These are phyloP conservation scores for Rhodophaea formosa DNA, from an alignment of 2,888 invertebrate genomes.

Conservation along the genomic window DNA sequence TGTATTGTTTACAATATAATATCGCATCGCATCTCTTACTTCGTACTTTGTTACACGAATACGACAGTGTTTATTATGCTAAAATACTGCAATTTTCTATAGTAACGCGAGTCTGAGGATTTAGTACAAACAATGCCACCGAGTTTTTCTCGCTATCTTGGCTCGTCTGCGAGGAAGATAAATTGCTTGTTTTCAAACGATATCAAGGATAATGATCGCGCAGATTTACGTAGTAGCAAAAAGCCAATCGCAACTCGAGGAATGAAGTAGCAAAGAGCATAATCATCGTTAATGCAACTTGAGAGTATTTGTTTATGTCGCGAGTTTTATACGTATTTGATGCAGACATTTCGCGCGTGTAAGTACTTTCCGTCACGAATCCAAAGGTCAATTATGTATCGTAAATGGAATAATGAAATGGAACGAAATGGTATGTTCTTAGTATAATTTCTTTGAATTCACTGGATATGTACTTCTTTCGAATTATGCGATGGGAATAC, in stretches of 20 bases:
- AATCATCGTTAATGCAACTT: conserved; percentile 4
- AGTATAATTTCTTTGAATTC: not conserved
- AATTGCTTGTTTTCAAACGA: conserved; percentile 10
- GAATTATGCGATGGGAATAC: too few relatives aligned
- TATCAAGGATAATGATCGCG: conserved; percentile 16
- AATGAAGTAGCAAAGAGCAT: not conserved
- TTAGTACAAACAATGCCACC: not conserved
- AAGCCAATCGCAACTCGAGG: not conserved
- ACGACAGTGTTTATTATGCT: conserved; percentile 1
- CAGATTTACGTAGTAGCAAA: conserved; percentile 8
- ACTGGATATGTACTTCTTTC: too few relatives aligned
- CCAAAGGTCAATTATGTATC: not conserved
- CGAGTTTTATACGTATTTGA: not conserved
- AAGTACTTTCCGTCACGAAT: conserved; percentile 6
- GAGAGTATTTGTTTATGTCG: not conserved
- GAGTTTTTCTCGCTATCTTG: conserved; percentile 2
- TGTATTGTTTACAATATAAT: too few relatives aligned
- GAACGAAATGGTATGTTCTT: not conserved
- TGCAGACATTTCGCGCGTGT: not conserved
- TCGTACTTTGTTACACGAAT: not conserved
- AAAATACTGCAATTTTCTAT: not conserved
- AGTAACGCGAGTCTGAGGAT: not conserved
- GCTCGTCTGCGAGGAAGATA: conserved; percentile 3
- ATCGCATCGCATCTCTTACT: not conserved
- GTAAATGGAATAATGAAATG: not conserved